These are phyloP conservation scores for Anas platyrhynchos DNA, from an alignment of 2,113 vertebrate genomes.

Conservation along the genomic window DNA sequence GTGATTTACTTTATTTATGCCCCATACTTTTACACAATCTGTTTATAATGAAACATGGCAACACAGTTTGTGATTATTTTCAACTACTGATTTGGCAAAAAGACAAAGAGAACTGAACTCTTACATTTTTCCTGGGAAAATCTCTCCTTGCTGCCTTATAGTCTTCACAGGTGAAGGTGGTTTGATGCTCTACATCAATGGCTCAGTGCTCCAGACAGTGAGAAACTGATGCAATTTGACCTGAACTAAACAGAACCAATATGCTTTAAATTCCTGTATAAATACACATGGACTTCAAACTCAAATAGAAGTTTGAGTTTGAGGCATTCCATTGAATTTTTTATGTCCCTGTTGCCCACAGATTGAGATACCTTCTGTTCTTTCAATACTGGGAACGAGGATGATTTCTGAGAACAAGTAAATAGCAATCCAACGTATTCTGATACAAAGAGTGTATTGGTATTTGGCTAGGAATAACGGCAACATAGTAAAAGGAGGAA, in stretches of 20 bases:
- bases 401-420: neutral
- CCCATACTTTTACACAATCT: neutral
- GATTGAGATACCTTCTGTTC: neutral
- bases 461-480: neutral
- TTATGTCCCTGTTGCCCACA: neutral
- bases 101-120: neutral
- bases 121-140: neutral
- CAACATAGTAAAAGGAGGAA: neutral
- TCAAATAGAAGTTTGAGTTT: neutral
- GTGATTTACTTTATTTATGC: neutral
- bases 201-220: neutral
- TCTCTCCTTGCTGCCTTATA: neutral
- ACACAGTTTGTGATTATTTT: neutral
- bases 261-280: neutral
- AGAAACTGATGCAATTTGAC: neutral
- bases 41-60: neutral
- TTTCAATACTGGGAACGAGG: neutral
- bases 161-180: neutral
- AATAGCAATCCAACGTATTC: neutral
- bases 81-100: neutral
- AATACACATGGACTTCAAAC: slow-evolving; percentile 4
- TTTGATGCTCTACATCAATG: neutral
- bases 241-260: neutral
- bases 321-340: neutral
- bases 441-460: neutral